Conservation (phyloP, 2,797 vertebrate genomes). For the Pelobates cultripes region DNA sequence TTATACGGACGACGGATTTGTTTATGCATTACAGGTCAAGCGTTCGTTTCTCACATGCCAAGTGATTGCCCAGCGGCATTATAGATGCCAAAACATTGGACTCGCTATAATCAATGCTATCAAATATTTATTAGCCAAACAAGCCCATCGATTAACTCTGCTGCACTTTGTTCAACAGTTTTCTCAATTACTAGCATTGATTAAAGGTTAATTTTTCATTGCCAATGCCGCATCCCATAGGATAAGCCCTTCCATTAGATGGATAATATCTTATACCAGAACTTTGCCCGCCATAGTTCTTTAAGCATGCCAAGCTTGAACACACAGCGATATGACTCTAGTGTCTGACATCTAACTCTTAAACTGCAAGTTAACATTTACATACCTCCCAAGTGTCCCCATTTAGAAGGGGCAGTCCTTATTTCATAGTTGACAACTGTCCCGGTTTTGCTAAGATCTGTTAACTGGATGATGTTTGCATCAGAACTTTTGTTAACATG, state of each 20-base stretch:
- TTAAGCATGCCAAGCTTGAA: background rate
- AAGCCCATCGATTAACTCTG: slow-evolving; percentile 10
- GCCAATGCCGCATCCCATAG: background rate
- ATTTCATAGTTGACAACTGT: too few relatives aligned
- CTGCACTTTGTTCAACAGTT: slow-evolving; percentile 9
- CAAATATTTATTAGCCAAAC: slow-evolving; percentile 19
- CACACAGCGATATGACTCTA: too few relatives aligned
- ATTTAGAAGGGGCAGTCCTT: too few relatives aligned
- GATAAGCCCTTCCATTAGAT: background rate
- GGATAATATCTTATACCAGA: background rate
- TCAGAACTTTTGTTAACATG: too few relatives aligned
- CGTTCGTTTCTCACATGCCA: background rate
- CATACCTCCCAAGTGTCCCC: too few relatives aligned
- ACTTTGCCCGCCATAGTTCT: background rate
- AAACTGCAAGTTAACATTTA: too few relatives aligned
- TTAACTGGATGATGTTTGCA: too few relatives aligned
- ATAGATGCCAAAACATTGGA: background rate
- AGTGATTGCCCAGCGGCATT: background rate
- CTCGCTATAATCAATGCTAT: background rate
- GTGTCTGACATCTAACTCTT: too few relatives aligned
- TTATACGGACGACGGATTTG: background rate
- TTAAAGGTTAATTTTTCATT: slow-evolving; percentile 19
- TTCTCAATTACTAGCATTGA: slow-evolving; percentile 11
- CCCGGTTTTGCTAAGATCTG: too few relatives aligned
- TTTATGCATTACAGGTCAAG: background rate